Percentiles rank a stretch among this genome's conserved stretches.
phyloP scores from a whole-genome alignment of 37 sponge, comb jelly and placozoan genomes.

The Trichoplax adhaerens region DNA sequence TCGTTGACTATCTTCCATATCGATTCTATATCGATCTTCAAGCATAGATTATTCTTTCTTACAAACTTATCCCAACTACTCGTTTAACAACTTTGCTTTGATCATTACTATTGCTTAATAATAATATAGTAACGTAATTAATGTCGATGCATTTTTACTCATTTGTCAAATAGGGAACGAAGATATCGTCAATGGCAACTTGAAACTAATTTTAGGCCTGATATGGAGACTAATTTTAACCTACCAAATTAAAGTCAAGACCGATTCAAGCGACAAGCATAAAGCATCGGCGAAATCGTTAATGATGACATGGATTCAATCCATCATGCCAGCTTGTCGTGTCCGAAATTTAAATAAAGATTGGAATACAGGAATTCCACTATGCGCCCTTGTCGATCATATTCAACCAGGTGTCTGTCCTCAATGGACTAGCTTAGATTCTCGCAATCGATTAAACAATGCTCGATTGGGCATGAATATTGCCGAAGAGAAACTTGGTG shows the following conservation, averaged over 20 bases:
- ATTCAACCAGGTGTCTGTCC: slow-evolving; percentile 48
- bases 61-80: too few species aligned
- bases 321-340: slow-evolving; percentile 43
- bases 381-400: slow-evolving; percentile 58
- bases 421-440: slow-evolving; percentile 33
- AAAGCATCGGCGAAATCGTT: slow-evolving; percentile 44
- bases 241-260: not conserved
- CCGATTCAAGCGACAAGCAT: too few species aligned
- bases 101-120: too few species aligned
- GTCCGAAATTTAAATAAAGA: slow-evolving; percentile 59
- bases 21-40: too few species aligned
- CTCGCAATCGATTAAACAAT: slow-evolving; percentile 32
- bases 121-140: too few species aligned
- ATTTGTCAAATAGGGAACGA: too few species aligned
- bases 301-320: slow-evolving; percentile 71
- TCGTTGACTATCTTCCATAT: too few species aligned
- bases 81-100: too few species aligned
- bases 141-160: too few species aligned
- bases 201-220: too few species aligned
- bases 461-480: slow-evolving; percentile 56
- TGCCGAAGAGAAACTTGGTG: slow-evolving; percentile 45
- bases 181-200: slow-evolving; percentile 9
- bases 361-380: slow-evolving; percentile 64
- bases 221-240: too few species aligned
- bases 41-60: too few species aligned